Conservation (phyloP, 2,113 vertebrate genomes). For the Willisornis vidua region DNA sequence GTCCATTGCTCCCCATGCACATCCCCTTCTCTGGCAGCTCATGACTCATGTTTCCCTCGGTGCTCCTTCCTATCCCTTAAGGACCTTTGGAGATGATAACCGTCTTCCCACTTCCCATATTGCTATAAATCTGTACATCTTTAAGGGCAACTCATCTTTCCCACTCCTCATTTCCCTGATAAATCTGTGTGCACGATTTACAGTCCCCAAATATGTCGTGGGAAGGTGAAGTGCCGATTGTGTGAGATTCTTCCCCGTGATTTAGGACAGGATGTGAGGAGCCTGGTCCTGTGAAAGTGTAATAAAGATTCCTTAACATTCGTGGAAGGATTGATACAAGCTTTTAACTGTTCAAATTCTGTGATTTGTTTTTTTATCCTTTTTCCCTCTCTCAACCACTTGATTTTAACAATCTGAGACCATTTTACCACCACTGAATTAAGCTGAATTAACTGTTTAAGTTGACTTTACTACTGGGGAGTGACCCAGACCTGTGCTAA, state of each 20-base stretch:
- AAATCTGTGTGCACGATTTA: not conserved
- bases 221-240: slow-evolving; percentile 13
- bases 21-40: slow-evolving; percentile 54
- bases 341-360: not conserved
- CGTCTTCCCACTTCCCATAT: slow-evolving; percentile 19
- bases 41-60: slow-evolving; percentile 44
- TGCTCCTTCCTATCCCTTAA: slow-evolving; percentile 1
- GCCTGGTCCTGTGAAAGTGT: not conserved
- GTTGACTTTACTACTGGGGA: not conserved
- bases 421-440: not conserved
- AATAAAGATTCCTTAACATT: not conserved
- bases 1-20: slow-evolving; percentile 38
- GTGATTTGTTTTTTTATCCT: not conserved
- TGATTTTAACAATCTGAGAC: not conserved
- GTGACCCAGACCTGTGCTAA: not conserved
- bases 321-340: not conserved
- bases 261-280: slow-evolving; percentile 51
- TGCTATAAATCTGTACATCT: slow-evolving; percentile 50
- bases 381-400: not conserved
- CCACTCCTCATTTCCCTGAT: slow-evolving; percentile 19
- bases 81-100: slow-evolving; percentile 31
- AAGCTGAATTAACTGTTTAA: not conserved
- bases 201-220: not conserved
- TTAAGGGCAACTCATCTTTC: slow-evolving; percentile 32
- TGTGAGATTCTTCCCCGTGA: not conserved